phyloP scores from a whole-genome alignment of 2,797 vertebrate genomes.

The Oreortyx pictus region DNA sequence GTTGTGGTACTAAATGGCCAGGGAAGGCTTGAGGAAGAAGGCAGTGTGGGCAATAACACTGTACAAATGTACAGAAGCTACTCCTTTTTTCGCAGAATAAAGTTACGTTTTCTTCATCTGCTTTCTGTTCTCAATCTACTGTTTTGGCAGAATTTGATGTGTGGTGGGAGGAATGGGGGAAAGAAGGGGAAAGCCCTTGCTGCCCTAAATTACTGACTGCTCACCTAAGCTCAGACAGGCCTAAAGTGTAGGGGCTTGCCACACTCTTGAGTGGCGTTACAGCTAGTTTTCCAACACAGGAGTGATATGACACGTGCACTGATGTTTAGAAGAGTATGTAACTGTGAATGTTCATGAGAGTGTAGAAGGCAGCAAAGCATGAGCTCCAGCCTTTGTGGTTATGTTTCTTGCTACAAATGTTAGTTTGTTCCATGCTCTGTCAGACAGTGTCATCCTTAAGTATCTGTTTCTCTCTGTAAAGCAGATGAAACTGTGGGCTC shows the following conservation, averaged over 20 bases:
- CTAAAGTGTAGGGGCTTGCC: background rate
- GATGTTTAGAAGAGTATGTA: background rate
- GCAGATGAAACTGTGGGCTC: background rate
- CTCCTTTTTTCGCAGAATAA: background rate
- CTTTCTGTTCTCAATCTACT: background rate
- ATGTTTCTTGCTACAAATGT: background rate
- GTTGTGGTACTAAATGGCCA: background rate
- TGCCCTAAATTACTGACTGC: background rate
- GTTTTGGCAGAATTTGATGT: background rate
- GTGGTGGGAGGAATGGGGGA: background rate
- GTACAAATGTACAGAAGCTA: background rate
- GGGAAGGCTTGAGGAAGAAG: background rate
- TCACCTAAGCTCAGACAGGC: background rate
- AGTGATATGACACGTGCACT: background rate
- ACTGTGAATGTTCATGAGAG: background rate
- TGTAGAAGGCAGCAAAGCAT: background rate
- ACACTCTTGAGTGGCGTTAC: background rate
- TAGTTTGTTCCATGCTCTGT: background rate
- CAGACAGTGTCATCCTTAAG: background rate
- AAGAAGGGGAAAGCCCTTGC: background rate
- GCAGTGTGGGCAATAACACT: background rate
- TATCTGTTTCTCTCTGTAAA: background rate
- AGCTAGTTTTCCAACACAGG: background rate
- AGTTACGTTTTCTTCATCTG: background rate
- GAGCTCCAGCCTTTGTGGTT: background rate